Percentiles rank a stretch among this genome's conserved stretches.
These are phyloP conservation scores for Magallana angulata DNA, from an alignment of 1,140 invertebrate genomes.

Conservation along the genomic window DNA sequence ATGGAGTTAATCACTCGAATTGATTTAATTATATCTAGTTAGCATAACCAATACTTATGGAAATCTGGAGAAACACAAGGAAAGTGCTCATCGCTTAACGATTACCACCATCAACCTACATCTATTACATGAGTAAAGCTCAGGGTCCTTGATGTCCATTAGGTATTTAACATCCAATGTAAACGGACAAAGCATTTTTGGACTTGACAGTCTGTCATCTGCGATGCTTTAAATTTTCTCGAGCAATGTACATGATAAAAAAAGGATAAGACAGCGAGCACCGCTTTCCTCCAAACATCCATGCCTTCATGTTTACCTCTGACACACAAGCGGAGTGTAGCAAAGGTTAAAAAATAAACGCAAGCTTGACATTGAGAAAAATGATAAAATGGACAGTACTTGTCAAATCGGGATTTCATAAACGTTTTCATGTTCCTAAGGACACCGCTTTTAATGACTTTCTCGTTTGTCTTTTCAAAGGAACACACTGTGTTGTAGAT, in stretches of 20 bases:
- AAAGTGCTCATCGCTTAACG: neutral
- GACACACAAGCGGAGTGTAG: conserved; percentile 4
- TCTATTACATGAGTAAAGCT: neutral
- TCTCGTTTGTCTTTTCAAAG: conserved; percentile 16
- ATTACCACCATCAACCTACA: neutral
- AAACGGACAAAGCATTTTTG: neutral
- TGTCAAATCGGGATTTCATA: conserved; percentile 32
- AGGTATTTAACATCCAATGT: neutral
- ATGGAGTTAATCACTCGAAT: conserved; percentile 50
- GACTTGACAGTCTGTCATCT: conserved; percentile 1
- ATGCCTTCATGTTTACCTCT: neutral
- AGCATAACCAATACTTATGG: conserved; percentile 26
- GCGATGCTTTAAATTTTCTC: neutral
- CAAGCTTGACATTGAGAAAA: conserved; percentile 23
- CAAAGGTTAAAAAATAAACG: conserved; percentile 37
- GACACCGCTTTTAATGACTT: conserved; percentile 28
- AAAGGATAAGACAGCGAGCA: conserved; percentile 1
- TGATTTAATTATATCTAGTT: conserved; percentile 43
- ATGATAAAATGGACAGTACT: conserved; percentile 34
- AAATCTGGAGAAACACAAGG: neutral
- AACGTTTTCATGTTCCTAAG: conserved; percentile 1
- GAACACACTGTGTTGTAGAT: conserved; percentile 14
- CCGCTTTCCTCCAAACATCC: neutral
- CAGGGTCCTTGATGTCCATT: neutral
- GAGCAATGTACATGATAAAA: neutral